Evolutionary conservation across 2,113 vertebrate genomes (phyloP), one percentile per base, ranked within the genome.

Genomic region (Pongo abelii): DNA sequence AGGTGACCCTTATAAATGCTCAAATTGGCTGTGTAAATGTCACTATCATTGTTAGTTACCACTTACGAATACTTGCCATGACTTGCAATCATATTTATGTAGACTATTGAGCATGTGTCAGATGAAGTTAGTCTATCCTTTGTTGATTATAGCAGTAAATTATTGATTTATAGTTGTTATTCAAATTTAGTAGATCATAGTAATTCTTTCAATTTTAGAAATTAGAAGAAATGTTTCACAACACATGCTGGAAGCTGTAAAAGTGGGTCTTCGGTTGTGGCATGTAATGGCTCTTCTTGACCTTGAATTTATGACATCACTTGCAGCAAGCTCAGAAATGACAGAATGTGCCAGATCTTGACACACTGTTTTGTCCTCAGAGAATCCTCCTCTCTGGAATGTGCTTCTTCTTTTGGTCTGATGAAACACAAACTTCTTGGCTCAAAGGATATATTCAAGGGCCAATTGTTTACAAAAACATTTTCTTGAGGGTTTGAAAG

Each of bases 381-480:
- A 97, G 77, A 40, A 97, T 94, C 77, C 27, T 96, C 80, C 61
- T 67, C 67, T 93, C 70, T 93, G 97, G 96, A 96, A 97, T 94
- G 83, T 94, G 50, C 50, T 96, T 55, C 43, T 94, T 87, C 79
- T 97, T 64, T 93, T 92, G 30, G 35, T 83, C 84, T 90, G 96
- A 11, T 22, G 61, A 97, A 98, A 89, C 48, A 74, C 80, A 69
- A 98, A 35, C 64, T 93, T 91, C 40, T 25, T 97, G 96, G 92
- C 84, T 59, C 64, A 38, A 59, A 70, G 22, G 40, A 87, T n/a
- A 87, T 7, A 0, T 80, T 93, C 64, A 93, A 80, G 23, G 89
- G 70, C 87, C 84, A 95, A 90, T 61, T 96, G 70, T 97, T 97
- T 97, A 97, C 55, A 86, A 96, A 94, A 95, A 96, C n/a, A 84